Evolutionary conservation across 2,888 invertebrate genomes (phyloP), one percentile per base, ranked within the genome.

Genomic region (Mechanitis messenoides): DNA sequence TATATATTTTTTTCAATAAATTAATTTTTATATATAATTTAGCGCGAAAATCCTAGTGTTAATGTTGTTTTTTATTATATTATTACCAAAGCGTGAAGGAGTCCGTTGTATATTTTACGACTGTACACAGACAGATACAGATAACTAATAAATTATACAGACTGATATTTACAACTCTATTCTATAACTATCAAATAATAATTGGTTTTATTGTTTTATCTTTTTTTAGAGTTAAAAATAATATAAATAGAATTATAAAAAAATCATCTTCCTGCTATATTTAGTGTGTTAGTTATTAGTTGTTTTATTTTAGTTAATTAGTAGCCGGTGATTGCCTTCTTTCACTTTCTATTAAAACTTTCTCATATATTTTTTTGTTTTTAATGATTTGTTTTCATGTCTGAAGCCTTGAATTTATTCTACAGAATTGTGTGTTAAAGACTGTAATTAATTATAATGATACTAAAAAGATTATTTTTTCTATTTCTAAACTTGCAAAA

Each of bases 221-320:
- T 53, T 50, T 28, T 31, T 50, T 50, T 31, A 31, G 9, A 31
- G 31, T 50, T 28, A 9, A 31, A 31, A 28, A 4, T 50, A 31
- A 9, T 31, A 28, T 6, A 3, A 3, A 28, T 5, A 31, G 9
- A 3, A 9, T 9, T 11, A 42, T 31, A 31, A 31, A 31, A 2
- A 31, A 3, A 2, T 9, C 20, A 47, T 20, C 76, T 75, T 78
- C 72, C 74, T 70, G 77, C 75, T 83, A 81, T 84, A 85, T 84
- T 78, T 76, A 81, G 78, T 79, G 76, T 75, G 78, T 60, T 74
- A 76, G 76, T 79, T 79, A 83, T 84, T 85, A 83, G 80, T 61
- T 54, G 64, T 66, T 64, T 68, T 67, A 68, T 69, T 68, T 69
- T 61, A 64, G 65, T 68, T 69, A 69, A 69, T 69, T 69, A 66